phyloP scores from a whole-genome alignment of 2,888 invertebrate species.

The Blastobasis adustella region DNA sequence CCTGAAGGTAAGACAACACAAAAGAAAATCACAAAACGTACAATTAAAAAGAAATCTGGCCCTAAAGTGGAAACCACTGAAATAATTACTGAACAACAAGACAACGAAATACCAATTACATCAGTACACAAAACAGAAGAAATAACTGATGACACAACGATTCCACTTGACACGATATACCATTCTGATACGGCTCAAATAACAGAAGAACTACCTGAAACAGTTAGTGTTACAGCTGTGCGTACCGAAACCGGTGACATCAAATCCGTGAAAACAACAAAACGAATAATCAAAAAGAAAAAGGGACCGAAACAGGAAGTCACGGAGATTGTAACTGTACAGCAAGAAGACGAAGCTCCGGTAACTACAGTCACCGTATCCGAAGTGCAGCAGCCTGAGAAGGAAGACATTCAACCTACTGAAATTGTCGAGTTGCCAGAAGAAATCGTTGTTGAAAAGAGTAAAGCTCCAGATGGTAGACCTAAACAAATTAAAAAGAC shows the following conservation, averaged over 20 bases:
- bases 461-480: constrained; percentile 13
- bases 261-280: constrained; percentile 14
- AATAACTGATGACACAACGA: constrained; percentile 20
- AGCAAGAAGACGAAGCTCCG: constrained; percentile 12
- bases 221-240: constrained; percentile 13
- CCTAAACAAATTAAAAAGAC: constrained; percentile 15
- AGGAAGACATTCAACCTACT: constrained; percentile 13
- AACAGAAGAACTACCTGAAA: constrained; percentile 25
- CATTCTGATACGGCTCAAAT: constrained; percentile 23
- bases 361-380: constrained; percentile 16
- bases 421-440: constrained; percentile 36
- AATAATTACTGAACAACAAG: constrained; percentile 44
- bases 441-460: constrained; percentile 25
- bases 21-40: constrained; percentile 20
- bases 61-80: constrained; percentile 53
- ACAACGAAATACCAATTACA: constrained; percentile 15
- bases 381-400: constrained; percentile 16
- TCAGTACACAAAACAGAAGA: constrained; percentile 16
- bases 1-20: constrained; percentile 13
- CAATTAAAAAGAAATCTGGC: constrained; percentile 52
- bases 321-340: constrained; percentile 42
- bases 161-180: constrained; percentile 13
- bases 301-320: constrained; percentile 38
- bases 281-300: constrained; percentile 33
- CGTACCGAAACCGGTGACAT: constrained; percentile 14